Evolutionary conservation across 1,140 invertebrate species (phyloP), one percentile per base, ranked within the genome.

Genomic region (Caenorhabditis remanei): DNA sequence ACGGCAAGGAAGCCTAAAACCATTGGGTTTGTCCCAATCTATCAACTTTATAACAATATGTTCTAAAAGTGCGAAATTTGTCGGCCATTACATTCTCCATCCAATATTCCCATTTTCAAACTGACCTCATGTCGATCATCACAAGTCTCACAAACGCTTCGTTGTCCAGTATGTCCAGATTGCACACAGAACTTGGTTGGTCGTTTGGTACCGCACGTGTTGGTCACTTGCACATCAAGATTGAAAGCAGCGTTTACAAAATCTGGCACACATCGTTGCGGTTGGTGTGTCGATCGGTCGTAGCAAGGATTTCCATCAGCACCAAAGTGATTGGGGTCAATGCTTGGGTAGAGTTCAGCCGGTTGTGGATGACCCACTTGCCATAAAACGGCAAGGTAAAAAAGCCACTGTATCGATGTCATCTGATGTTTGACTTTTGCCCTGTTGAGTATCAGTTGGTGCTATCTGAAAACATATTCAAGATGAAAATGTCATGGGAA

Each of bases 171-270:
- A 83, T 92, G 89, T 6, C 88, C 89, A 21, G 85, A 71, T 93
- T 99, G 97, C 48, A 96, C 95, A 92, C 98, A 99, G 93, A 95
- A 99, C 48, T 92, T 93, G 53, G 94, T 96, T 0, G 94, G 94
- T 0, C 94, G 94, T 65, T 95, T 94, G 8, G 88, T 94, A 9
- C 97, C 98, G 92, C 98, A 99, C 4, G 97, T 99, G 93, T 98
- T 99, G 3, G 97, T 98, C 3, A 96, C 96, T 88, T 98, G 96
- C 91, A 99, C 96, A 61, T 94, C 93, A 6, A 96, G 93, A 89
- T 95, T 95, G 93, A 96, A 99, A 2, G 97, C 98, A 4, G 97
- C 97, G 93, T 99, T 99, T 91, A 96, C 96, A 93, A 99, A 99
- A 87, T 96, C 96, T 0, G 98, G 97, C 89, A 97, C 95, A 93